Percentiles rank a stretch among this genome's conserved stretches.
These are phyloP conservation scores for Alouatta palliata DNA, from an alignment of 2,113 vertebrate species.

Conservation along the genomic window DNA sequence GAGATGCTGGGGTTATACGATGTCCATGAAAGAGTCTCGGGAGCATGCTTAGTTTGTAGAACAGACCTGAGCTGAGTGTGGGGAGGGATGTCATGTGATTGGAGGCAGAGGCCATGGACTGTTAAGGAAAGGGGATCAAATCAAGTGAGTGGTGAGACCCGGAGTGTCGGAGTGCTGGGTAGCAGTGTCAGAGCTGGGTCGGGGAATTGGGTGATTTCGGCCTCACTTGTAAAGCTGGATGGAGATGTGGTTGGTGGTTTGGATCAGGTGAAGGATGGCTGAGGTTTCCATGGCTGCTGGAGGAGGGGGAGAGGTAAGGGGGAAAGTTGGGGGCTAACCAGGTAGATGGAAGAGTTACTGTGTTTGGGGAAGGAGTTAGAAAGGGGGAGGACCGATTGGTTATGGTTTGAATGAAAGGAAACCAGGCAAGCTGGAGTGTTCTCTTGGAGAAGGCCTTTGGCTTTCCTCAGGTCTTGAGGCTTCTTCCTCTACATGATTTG, in stretches of 20 bases:
- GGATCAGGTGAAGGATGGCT: conserved; percentile 32
- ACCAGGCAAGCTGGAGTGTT: neutral
- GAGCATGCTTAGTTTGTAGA: conserved; percentile 15
- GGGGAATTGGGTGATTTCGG: neutral
- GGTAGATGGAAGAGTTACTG: neutral
- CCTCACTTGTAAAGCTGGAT: neutral
- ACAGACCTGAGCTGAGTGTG: neutral
- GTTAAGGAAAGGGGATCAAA: neutral
- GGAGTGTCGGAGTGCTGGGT: neutral
- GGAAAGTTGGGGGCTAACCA: neutral
- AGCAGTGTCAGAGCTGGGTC: neutral
- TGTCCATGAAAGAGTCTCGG: neutral
- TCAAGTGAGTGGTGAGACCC: neutral
- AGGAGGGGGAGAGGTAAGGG: conserved; percentile 5
- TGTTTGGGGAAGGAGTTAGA: neutral
- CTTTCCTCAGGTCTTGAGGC: neutral
- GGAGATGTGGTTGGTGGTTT: conserved; percentile 54
- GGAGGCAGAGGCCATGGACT: neutral
- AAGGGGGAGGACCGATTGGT: neutral
- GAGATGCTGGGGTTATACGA: neutral
- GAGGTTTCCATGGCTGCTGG: conserved; percentile 37
- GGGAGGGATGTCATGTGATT: neutral
- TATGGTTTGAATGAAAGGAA: conserved; percentile 9
- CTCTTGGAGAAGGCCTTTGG: neutral
- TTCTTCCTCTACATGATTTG: neutral